phyloP scores from a whole-genome alignment of 2,888 invertebrate genomes.

The Exocentrus adspersus region DNA sequence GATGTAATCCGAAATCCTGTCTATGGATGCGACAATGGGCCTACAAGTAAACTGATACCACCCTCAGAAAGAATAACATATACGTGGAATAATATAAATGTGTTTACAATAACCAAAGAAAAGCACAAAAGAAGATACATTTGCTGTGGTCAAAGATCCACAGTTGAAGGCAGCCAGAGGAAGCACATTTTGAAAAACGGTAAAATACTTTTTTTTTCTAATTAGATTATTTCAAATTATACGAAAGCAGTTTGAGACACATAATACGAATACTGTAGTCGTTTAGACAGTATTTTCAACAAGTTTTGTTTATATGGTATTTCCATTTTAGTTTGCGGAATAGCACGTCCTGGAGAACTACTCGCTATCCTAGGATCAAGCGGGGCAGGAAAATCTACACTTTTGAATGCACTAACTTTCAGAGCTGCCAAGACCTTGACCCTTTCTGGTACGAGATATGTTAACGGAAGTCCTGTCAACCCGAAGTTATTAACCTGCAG shows the following conservation, averaged over 20 bases:
- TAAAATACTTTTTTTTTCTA: too few species aligned
- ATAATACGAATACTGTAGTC: too few species aligned
- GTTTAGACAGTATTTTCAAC: too few species aligned
- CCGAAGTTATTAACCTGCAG: slow-evolving; percentile 78
- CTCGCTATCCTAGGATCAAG: slow-evolving; percentile 90
- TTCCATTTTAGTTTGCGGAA: slow-evolving; percentile 67
- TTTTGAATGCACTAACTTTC: slow-evolving; percentile 89
- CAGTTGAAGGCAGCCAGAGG: slow-evolving; percentile 59
- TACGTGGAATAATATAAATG: slow-evolving; percentile 83
- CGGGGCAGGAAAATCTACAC: slow-evolving; percentile 95
- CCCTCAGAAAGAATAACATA: slow-evolving; percentile 69
- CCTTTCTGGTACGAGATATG: slow-evolving; percentile 68
- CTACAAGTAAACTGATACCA: slow-evolving; percentile 42
- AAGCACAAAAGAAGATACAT: slow-evolving; percentile 32
- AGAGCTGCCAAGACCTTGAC: slow-evolving; percentile 77
- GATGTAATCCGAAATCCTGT: slow-evolving; percentile 38
- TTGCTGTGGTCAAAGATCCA: slow-evolving; percentile 49
- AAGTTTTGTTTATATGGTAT: too few species aligned
- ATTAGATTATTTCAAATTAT: too few species aligned
- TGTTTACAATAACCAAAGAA: slow-evolving; percentile 66
- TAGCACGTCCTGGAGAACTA: slow-evolving; percentile 86
- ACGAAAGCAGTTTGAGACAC: too few species aligned
- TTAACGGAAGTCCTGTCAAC: slow-evolving; percentile 82
- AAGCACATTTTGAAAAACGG: slow-evolving; percentile 82
- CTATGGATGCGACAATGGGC: slow-evolving; percentile 44